Base-by-base conservation (phyloP, 2,888 invertebrate species). In the Andrena hattorfiana region DNA sequence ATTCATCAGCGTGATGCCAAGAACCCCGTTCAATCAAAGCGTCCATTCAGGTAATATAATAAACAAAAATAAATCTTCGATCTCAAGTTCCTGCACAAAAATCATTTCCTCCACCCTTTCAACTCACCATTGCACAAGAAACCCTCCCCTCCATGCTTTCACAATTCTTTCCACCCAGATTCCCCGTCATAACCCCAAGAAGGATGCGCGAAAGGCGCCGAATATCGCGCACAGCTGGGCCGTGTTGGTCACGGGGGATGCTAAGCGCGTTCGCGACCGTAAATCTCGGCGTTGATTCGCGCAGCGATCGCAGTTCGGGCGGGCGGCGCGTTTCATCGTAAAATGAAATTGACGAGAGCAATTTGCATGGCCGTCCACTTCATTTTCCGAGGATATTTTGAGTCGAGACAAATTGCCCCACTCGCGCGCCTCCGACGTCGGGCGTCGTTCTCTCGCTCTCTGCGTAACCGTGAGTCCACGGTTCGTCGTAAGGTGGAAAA, bases 381-480 rank as follows among this genome's bases (percentile, higher is more conserved):
- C 77, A 67, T 82, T 81, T 85, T 84, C 80, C 84, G 42, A n/a
- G 73, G 76, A 67, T 75, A 73, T 79, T 81, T 86, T 75, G 70
- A 59, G 77, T 32, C 60, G 75, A 77, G 82, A 86, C 86, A 84
- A 86, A 84, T 86, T 68, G 82, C 73, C 32, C 54, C 60, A 28
- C 69, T 67, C 64, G 79, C 28, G 54, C 42, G 63, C 35, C 42
- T 42, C 42, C 72, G 51, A 54, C 59, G 76, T 51, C 63, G 70
- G 26, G 26, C 67, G 28, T 67, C 67, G 35, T 8, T 64, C 67
- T 54, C 59, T 32, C 75, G 63, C 64, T 42, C 68, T 20, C 68
- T 49, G 63, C 71, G 70, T 59, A 20, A 73, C 51, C 51, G 20
- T 82, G 69, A 78, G 81, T 56, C 49, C 75, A 28, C 62, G 68